These are phyloP conservation scores for Helogale parvula DNA, from an alignment of 2,113 vertebrate species.

Conservation along the genomic window DNA sequence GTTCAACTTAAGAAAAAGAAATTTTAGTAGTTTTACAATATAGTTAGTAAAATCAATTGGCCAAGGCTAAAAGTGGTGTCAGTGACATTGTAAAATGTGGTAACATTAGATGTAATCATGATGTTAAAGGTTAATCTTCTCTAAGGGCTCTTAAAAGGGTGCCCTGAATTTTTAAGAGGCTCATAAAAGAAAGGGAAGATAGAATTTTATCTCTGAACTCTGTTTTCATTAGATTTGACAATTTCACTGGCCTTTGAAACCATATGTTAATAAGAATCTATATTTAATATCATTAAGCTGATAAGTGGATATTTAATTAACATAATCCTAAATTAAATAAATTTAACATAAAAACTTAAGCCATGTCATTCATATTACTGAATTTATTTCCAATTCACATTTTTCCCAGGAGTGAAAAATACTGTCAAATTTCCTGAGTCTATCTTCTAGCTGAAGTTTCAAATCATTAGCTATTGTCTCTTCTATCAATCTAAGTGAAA, in stretches of 20 bases:
- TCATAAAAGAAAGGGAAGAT: constrained; percentile 63
- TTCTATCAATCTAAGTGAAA: not conserved
- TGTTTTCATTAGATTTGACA: constrained; percentile 68
- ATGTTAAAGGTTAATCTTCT: constrained; percentile 56
- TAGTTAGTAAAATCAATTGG: constrained; percentile 33
- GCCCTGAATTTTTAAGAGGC: constrained; percentile 59
- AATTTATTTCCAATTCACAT: constrained; percentile 16
- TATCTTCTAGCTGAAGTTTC: constrained; percentile 20
- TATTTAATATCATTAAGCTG: constrained; percentile 62
- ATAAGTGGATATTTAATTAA: constrained; percentile 63
- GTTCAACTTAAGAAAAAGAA: not conserved
- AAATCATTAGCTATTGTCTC: not conserved
- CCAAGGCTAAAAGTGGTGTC: constrained; percentile 39
- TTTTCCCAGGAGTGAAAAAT: constrained; percentile 19
- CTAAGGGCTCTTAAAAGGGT: constrained; percentile 57
- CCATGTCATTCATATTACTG: not conserved
- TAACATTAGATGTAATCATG: constrained; percentile 37
- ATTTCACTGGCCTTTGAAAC: constrained; percentile 58
- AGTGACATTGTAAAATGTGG: constrained; percentile 37
- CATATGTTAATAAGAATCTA: constrained; percentile 51
- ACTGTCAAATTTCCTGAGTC: not conserved
- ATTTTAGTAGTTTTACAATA: constrained; percentile 39
- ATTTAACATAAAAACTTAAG: constrained; percentile 57
- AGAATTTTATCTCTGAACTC: constrained; percentile 67
- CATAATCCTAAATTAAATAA: constrained; percentile 51